These are phyloP conservation scores for Sceliomorpha sp. DNA, from an alignment of 2,888 invertebrate species.

Conservation along the genomic window DNA sequence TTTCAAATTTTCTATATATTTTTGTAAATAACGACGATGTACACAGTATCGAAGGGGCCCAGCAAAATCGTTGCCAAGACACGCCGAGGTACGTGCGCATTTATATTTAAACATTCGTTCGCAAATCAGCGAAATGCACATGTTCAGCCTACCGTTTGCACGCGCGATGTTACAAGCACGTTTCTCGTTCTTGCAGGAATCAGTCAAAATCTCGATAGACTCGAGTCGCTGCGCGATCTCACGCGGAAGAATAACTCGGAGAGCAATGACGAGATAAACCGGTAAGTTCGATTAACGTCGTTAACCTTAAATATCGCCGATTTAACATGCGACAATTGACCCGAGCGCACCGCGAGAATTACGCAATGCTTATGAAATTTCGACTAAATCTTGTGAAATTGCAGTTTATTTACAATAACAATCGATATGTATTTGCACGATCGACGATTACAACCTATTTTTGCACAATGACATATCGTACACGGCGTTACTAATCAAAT, in stretches of 20 bases:
- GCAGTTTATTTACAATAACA: slow-evolving; percentile 2
- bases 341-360: slow-evolving; percentile 22
- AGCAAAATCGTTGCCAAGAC: slow-evolving; percentile 94
- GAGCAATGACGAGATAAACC: slow-evolving; percentile 84
- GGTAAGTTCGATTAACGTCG: slow-evolving; percentile 80
- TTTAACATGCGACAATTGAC: neutral
- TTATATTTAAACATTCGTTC: neutral
- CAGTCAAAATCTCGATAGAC: slow-evolving; percentile 89
- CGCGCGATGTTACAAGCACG: slow-evolving; percentile 7
- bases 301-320: neutral
- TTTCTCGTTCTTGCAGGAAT: slow-evolving; percentile 82
- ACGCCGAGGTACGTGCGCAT: slow-evolving; percentile 85
- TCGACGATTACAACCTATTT: too few species aligned
- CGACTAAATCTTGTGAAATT: slow-evolving; percentile 33
- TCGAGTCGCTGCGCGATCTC: slow-evolving; percentile 87
- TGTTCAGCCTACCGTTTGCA: neutral
- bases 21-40: slow-evolving; percentile 82
- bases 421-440: too few species aligned
- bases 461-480: too few species aligned
- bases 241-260: slow-evolving; percentile 86
- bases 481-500: too few species aligned
- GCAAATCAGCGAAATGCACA: slow-evolving; percentile 5
- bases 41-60: slow-evolving; percentile 92
- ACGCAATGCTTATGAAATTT: slow-evolving; percentile 52
- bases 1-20: slow-evolving; percentile 7